A percentile compares a stretch with the other conserved stretches of the same genome.
These are phyloP conservation scores for Pollenia angustigena DNA, from an alignment of 2,888 invertebrate genomes.

Conservation along the genomic window DNA sequence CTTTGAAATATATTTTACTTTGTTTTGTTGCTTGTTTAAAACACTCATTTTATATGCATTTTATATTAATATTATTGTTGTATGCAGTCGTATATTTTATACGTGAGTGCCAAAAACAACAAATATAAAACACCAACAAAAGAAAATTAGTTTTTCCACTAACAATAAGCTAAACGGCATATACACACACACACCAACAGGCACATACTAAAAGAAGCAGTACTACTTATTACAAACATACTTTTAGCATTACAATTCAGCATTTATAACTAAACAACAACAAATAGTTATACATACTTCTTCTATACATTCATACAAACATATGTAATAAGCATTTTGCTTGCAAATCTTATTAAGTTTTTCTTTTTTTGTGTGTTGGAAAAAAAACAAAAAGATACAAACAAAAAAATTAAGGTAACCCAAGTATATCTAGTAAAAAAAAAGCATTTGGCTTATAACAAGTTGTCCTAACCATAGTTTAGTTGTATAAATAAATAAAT, in stretches of 20 bases:
- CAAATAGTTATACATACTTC: neutral
- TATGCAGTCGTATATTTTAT: slow-evolving; percentile 37
- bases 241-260: slow-evolving; percentile 23
- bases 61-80: slow-evolving; percentile 46
- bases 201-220: neutral
- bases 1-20: slow-evolving; percentile 11
- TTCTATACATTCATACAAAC: neutral
- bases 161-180: slow-evolving; percentile 53
- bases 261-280: slow-evolving; percentile 6
- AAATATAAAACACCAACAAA: slow-evolving; percentile 42
- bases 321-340: slow-evolving; percentile 32
- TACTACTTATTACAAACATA: neutral
- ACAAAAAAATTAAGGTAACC: slow-evolving; percentile 39
- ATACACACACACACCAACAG: neutral
- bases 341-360: slow-evolving; percentile 60
- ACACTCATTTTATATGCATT: slow-evolving; percentile 36
- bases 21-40: slow-evolving; percentile 1
- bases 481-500: slow-evolving; percentile 37
- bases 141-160: slow-evolving; percentile 61
- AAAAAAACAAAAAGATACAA: slow-evolving; percentile 40
- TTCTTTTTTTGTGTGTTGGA: slow-evolving; percentile 23
- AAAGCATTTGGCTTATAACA: slow-evolving; percentile 55
- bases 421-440: slow-evolving; percentile 15
- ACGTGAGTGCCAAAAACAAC: slow-evolving; percentile 42
- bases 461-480: slow-evolving; percentile 32